phyloP scores from a whole-genome alignment of 2,797 vertebrate genomes.

The Mus spretus region DNA sequence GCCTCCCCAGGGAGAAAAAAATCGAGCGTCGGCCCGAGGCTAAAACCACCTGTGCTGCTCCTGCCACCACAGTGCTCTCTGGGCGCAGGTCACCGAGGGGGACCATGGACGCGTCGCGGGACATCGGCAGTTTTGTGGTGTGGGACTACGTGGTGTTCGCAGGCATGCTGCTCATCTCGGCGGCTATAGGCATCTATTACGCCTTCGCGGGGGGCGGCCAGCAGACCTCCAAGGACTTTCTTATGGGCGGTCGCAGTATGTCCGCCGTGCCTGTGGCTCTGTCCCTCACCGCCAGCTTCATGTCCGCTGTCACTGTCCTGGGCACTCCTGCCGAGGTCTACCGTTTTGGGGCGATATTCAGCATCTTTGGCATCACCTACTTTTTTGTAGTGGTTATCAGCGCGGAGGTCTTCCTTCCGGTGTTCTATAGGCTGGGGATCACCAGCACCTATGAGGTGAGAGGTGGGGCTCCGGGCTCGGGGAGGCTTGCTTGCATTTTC shows the following conservation, averaged over 20 bases:
- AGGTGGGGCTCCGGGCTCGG: fast-evolving
- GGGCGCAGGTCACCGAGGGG: background rate
- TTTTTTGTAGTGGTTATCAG: constrained; percentile 90
- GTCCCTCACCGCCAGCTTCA: constrained; percentile 97
- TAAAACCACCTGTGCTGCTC: background rate
- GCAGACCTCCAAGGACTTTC: constrained; percentile 91
- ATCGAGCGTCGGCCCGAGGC: background rate
- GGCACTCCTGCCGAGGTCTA: constrained; percentile 96
- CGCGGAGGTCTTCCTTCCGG: constrained; percentile 95
- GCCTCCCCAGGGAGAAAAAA: background rate
- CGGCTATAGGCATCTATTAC: constrained; percentile 93
- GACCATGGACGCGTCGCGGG: constrained; percentile 68
- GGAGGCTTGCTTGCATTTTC: background rate
- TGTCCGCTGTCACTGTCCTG: constrained; percentile 97
- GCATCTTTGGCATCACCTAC: constrained; percentile 91
- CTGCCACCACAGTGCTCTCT: background rate
- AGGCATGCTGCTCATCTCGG: constrained; percentile 93
- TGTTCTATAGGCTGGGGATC: constrained; percentile 95
- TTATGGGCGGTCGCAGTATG: constrained; percentile 94
- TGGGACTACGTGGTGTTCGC: constrained; percentile 96
- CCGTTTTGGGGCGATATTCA: constrained; percentile 91
- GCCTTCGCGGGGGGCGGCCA: constrained; percentile 90
- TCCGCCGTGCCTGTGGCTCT: constrained; percentile 93
- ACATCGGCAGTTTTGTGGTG: constrained; percentile 87
- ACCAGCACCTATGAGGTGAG: constrained; percentile 97